phyloP scores from a whole-genome alignment of 1,140 invertebrate genomes.

The Pomacea maculata region DNA sequence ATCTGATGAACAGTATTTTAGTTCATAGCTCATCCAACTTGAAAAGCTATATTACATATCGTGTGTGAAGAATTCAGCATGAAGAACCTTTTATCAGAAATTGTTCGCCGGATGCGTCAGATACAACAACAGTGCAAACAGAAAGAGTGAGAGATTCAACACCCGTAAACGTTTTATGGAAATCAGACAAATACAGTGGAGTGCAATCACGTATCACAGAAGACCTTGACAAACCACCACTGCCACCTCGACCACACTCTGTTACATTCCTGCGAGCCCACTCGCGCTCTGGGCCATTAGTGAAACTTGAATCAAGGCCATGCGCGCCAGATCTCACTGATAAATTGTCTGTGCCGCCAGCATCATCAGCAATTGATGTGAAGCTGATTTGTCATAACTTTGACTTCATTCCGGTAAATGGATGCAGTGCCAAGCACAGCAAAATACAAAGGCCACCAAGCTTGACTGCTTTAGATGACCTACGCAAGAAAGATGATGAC shows the following conservation, averaged over 20 bases:
- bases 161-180: conserved; percentile 65
- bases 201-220: conserved; percentile 59
- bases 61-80: conserved; percentile 26
- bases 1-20: no score
- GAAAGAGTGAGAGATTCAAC: conserved; percentile 48
- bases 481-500: conserved; percentile 60
- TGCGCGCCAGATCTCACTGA: conserved; percentile 48
- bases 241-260: conserved; percentile 55
- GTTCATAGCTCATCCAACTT: neutral
- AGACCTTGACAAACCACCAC: conserved; percentile 57
- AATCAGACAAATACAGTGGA: conserved; percentile 63
- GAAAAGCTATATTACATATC: neutral
- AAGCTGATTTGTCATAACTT: conserved; percentile 53
- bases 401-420: conserved; percentile 65
- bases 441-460: conserved; percentile 54
- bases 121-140: conserved; percentile 58
- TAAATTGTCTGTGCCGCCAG: conserved; percentile 54
- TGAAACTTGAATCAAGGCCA: conserved; percentile 51
- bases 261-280: conserved; percentile 62
- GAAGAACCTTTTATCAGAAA: conserved; percentile 62
- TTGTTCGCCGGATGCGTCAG: conserved; percentile 62
- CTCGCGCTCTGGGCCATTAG: conserved; percentile 59
- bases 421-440: conserved; percentile 47
- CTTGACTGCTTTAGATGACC: conserved; percentile 53
- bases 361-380: conserved; percentile 47